Base-by-base conservation (phyloP, 2,113 vertebrate species). In the Caloenas nicobarica region DNA sequence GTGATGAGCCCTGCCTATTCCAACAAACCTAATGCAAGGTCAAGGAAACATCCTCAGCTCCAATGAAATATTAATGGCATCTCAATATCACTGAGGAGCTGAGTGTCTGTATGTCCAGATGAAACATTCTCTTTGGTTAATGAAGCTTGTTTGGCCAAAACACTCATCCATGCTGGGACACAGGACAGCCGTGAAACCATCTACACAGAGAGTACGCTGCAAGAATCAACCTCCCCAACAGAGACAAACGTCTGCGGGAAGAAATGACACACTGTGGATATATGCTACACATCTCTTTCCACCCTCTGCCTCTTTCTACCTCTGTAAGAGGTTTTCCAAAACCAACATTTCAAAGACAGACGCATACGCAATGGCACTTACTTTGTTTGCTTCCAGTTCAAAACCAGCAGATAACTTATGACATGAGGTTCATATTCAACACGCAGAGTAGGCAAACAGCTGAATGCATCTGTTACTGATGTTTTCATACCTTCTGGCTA, bases 401-500 rank as follows among this genome's bases (percentile, higher is more conserved):
- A 71, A 86, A 84, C 33, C 42, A 89, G 72, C 56, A 86, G 53
- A 53, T 18, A 88, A 73, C n/a, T 80, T 54, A 23, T 14, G 21
- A 57, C 48, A 28, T 7, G 22, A 81, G 23, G 31, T 48, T 81
- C 8, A 13, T 11, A 53, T n/a, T 62, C 71, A 68, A 70, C 60
- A 61, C 2, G 15, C n/a, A 50, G 89, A 91, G n/a, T 2, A 81
- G 21, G 25, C 77, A 65, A 91, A 93, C 88, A 96, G 92, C 91
- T 95, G 88, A 92, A 51, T 14, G 54, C 93, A 95, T 89, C 94
- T 94, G 89, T 62, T 83, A 26, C 21, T 42, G 62, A 77, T 79
- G 69, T 81, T 94, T 61, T 80, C 65, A 61, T 56, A 61, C 11
- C 40, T 81, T 34, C 68, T 3, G 3, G 28, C 33, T 22, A 77